A percentile compares a stretch with the other conserved stretches of the same genome.
Evolutionary conservation across 2,888 invertebrate species (phyloP).

Genomic region (Syrphus vitripennis): DNA sequence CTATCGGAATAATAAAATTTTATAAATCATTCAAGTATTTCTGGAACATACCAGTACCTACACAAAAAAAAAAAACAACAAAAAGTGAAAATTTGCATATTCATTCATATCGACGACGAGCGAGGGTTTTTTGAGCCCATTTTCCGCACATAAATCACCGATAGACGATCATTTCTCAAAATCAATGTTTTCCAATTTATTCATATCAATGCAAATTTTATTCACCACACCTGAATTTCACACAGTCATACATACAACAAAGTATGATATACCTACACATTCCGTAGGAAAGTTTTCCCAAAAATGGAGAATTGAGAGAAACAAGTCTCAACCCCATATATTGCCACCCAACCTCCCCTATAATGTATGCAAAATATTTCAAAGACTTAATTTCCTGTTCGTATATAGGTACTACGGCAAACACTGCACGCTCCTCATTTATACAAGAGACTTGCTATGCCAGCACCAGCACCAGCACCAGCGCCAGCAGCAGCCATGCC

Average conservation of each 20-base stretch:
- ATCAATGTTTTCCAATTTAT: slow-evolving; percentile 69
- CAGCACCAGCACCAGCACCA: neutral
- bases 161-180: slow-evolving; percentile 56
- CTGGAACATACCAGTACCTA: neutral
- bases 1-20: slow-evolving; percentile 20
- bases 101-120: slow-evolving; percentile 6
- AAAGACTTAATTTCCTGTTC: slow-evolving; percentile 71
- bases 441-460: neutral
- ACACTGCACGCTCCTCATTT: slow-evolving; percentile 1
- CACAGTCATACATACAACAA: neutral
- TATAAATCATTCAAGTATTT: slow-evolving; percentile 34
- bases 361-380: slow-evolving; percentile 66
- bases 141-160: slow-evolving; percentile 65
- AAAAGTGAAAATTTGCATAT: slow-evolving; percentile 29
- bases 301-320: neutral
- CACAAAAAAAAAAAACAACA: neutral
- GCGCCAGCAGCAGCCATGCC: no score
- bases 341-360: neutral
- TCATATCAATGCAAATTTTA: slow-evolving; percentile 71
- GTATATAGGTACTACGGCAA: slow-evolving; percentile 4
- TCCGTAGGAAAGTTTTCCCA: slow-evolving; percentile 1
- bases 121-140: slow-evolving; percentile 23
- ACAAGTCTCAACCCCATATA: neutral
- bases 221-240: slow-evolving; percentile 62
- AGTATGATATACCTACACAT: neutral